Base-by-base conservation (phyloP, 2,113 vertebrate species). In the Anas platyrhynchos region DNA sequence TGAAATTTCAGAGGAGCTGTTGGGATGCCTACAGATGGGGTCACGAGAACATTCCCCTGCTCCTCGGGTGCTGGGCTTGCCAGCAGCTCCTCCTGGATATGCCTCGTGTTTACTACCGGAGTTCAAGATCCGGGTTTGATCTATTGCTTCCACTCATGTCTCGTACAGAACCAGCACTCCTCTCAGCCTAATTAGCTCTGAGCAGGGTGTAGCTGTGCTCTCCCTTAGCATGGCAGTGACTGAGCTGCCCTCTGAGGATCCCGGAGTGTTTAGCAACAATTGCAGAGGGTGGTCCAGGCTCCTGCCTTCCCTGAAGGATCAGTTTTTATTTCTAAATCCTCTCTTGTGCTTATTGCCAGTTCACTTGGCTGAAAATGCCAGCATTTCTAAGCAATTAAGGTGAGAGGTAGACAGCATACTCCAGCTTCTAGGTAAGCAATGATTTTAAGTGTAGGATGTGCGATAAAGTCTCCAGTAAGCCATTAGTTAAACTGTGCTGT, bases 91-190 rank as follows among this genome's bases (percentile, higher is more conserved):
- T 97, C 93, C 97, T 97, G 96, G 82, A 48, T 75, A 7, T 1
- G 74, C 11, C 86, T 67, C 97, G 95, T 97, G 95, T 91, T 93
- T 96, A 86, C 87, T 95, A 66, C 86, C 54, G 80, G 88, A 94
- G 97, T 48, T 97, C 90, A 88, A 46, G 87, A 68, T 86, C 88
- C 66, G 83, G 72, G 93, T 93, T 90, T 91, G 97, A 87, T 91
- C 95, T 92, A 44, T 68, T n/a, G 54, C 94, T 94, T 96, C 93
- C 74, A 13, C 8, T 83, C 29, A 12, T 67, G 95, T 86, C 94
- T 91, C 76, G 46, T 17, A 25, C 63, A 87, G 93, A 62, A 95
- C 89, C 91, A 96, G 94, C 56, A 73, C 94, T 93, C 90, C 91
- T 94, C 76, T 75, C 75, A 88, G 50, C 44, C 88, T 96, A 94